These are phyloP conservation scores for Gracilinanus agilis DNA, from an alignment of 2,113 vertebrate species.

Conservation along the genomic window DNA sequence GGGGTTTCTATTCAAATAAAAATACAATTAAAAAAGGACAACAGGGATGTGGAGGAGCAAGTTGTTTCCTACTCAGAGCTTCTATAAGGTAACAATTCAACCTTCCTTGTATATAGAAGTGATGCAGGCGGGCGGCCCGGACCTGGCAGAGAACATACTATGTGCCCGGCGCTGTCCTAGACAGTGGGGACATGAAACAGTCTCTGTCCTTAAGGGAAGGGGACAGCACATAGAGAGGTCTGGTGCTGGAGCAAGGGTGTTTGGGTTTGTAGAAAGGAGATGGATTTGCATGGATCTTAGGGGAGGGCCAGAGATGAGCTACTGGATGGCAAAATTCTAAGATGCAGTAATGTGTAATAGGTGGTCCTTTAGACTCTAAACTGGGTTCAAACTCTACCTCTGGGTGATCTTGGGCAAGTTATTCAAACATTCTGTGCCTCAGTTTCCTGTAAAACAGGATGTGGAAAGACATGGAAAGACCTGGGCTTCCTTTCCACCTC, in stretches of 20 bases:
- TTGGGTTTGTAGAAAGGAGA: not conserved
- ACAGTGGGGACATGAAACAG: not conserved
- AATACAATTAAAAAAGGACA: not conserved
- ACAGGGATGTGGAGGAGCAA: too few species aligned
- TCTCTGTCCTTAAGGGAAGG: not conserved
- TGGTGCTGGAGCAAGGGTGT: not conserved
- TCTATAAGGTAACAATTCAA: not conserved
- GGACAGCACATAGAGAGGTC: not conserved
- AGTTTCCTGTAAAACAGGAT: not conserved
- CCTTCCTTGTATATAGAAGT: not conserved
- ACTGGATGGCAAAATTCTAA: not conserved
- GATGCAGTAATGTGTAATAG: not conserved
- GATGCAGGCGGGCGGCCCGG: too few species aligned
- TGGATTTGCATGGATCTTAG: not conserved
- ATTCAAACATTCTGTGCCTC: not conserved
- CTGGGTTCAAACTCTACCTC: not conserved
- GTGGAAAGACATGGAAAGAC: not conserved
- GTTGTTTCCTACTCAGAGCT: not conserved
- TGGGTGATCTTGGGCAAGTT: not conserved
- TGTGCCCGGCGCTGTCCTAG: too few species aligned
- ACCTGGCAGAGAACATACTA: too few species aligned
- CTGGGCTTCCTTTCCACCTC: not conserved
- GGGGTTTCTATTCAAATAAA: too few species aligned
- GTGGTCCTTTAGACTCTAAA: not conserved
- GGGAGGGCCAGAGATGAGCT: not conserved